Conservation (phyloP, 2,113 vertebrate species). For the Solea senegalensis region DNA sequence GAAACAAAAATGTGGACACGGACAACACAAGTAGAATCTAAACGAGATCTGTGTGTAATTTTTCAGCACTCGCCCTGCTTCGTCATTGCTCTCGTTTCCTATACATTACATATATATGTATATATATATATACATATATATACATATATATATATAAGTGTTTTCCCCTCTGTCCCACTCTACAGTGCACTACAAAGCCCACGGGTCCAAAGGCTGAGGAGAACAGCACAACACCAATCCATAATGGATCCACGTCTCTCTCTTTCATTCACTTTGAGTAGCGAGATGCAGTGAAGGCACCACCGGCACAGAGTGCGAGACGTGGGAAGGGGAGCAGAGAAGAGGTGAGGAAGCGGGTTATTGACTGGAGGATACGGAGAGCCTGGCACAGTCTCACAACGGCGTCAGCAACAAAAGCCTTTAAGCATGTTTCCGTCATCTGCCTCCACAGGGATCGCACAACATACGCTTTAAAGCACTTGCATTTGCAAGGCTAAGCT, state of each 20-base stretch:
- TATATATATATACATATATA: too few relatives aligned
- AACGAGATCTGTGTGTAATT: constrained; percentile 9
- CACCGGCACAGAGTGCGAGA: constrained; percentile 53
- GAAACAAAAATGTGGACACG: constrained; percentile 21
- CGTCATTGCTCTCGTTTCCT: background rate
- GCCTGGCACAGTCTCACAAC: constrained; percentile 21
- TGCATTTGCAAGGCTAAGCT: constrained; percentile 10
- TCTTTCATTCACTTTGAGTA: constrained; percentile 59
- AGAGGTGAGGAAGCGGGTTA: constrained; percentile 22
- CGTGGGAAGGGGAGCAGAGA: background rate
- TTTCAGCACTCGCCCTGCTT: constrained; percentile 2
- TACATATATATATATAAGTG: too few relatives aligned
- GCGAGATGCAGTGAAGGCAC: constrained; percentile 46
- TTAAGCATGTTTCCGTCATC: constrained; percentile 37
- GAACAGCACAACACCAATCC: constrained; percentile 61
- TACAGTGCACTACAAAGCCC: constrained; percentile 64
- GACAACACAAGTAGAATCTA: constrained; percentile 13
- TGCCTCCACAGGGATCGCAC: constrained; percentile 12
- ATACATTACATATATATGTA: too few relatives aligned
- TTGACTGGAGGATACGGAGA: constrained; percentile 23
- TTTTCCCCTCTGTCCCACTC: constrained; percentile 20
- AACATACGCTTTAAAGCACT: constrained; percentile 20
- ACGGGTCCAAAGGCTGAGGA: constrained; percentile 66
- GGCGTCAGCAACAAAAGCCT: constrained; percentile 35
- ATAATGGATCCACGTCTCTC: constrained; percentile 71